A percentile compares a stretch with the other conserved stretches of the same genome.
Conservation (phyloP, 2,888 invertebrate genomes). For the Vesta saturnalis region DNA sequence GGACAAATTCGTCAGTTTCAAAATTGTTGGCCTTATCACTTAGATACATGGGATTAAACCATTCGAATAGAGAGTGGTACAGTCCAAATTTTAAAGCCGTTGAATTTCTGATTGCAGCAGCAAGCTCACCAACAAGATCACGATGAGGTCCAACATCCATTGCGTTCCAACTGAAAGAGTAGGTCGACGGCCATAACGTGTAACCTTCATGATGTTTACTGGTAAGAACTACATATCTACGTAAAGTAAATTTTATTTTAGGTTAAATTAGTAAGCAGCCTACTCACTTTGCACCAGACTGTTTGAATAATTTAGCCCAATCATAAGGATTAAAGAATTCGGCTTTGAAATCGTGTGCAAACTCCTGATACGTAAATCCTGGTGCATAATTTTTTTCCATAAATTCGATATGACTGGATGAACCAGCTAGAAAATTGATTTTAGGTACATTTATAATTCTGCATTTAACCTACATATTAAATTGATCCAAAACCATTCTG, state of each 20-base stretch:
- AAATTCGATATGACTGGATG: slow-evolving; percentile 62
- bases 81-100: slow-evolving; percentile 79
- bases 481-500: slow-evolving; percentile 93
- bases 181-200: slow-evolving; percentile 83
- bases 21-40: slow-evolving; percentile 74
- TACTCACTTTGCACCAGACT: slow-evolving; percentile 84
- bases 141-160: slow-evolving; percentile 74
- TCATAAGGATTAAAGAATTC: slow-evolving; percentile 83
- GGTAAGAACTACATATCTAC: slow-evolving; percentile 82
- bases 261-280: neutral
- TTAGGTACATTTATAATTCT: neutral
- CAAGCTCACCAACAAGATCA: slow-evolving; percentile 68
- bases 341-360: slow-evolving; percentile 86
- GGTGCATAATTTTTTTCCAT: slow-evolving; percentile 85
- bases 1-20: slow-evolving; percentile 71
- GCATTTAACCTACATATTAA: slow-evolving; percentile 77
- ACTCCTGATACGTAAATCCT: slow-evolving; percentile 87
- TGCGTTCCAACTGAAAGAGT: slow-evolving; percentile 87
- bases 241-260: neutral
- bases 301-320: slow-evolving; percentile 82
- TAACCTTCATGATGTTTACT: slow-evolving; percentile 92
- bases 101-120: slow-evolving; percentile 70
- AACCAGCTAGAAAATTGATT: neutral
- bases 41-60: slow-evolving; percentile 87
- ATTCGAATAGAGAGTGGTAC: slow-evolving; percentile 88